Evolutionary conservation across 2,797 vertebrate genomes (phyloP), one percentile per base, ranked within the genome.

Genomic region (Betta splendens): DNA sequence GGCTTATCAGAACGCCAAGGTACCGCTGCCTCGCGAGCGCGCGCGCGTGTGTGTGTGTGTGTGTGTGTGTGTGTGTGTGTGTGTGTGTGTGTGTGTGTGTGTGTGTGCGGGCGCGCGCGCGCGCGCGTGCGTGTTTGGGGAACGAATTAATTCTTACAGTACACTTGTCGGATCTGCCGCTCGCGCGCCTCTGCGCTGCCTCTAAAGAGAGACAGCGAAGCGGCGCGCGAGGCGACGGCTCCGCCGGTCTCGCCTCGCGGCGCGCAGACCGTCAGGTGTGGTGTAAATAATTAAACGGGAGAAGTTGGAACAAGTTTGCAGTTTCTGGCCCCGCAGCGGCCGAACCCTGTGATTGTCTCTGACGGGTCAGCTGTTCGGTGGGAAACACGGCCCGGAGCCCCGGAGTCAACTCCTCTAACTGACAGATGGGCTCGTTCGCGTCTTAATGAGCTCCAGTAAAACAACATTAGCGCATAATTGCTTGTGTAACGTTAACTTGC

Each of bases 1-100:
- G 44, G 90, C 90, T 69, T 93, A 87, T 69, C 91, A 92, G 44
- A 91, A 86, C 75, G 84, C 89, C 64, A 92, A 92, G 93, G 93
- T 95, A 89, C 10, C 7, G 15, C 48, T 35, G 12, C 43, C 5
- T 49, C 25, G 1, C 11, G 21, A 20, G 18, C 21, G 8, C 16
- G 7, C 16, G 18, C 17, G 39, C 20, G 50, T 3, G 17, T 2
- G 10, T 7, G 17, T 5, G 9, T 13, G 35, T 11, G 58, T 16
- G 7, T 36, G 6, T 33, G 15, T 26, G 5, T 28, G 4, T 40
- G 10, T 20, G 8, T 42, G 22, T 11, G 21, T 20, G 18, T 21
- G 8, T 16, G 7, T 16, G 18, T 17, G 39, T 20, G 50, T 3
- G 17, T 2, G 10, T 7, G 17, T 5, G 9, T 13, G 20, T 35